phyloP scores from a whole-genome alignment of 2,113 vertebrate species.

The Sturnus vulgaris region DNA sequence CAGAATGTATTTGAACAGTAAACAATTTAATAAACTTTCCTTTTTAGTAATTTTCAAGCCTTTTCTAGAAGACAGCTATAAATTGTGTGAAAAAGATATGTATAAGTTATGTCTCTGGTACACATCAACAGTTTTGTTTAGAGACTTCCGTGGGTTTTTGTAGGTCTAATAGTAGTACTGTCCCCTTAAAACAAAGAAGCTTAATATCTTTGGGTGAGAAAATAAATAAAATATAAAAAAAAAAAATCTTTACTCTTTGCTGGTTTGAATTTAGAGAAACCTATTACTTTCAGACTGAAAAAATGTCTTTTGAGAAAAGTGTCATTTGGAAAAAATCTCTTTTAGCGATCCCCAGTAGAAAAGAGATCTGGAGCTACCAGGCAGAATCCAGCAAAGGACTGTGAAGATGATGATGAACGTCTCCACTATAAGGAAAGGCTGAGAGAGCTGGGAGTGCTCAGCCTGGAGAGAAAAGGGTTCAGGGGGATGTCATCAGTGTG shows the following conservation, averaged over 20 bases:
- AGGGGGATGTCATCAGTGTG: not conserved
- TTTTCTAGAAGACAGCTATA: conserved; percentile 40
- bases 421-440: not conserved
- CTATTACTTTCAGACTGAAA: not conserved
- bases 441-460: not conserved
- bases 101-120: not conserved
- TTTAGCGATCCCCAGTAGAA: not conserved
- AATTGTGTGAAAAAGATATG: conserved; percentile 6
- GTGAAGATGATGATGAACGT: not conserved
- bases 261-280: not conserved
- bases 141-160: not conserved
- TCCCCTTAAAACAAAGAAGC: not conserved
- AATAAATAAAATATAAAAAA: no score
- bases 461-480: not conserved
- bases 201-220: not conserved
- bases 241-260: not conserved
- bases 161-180: not conserved
- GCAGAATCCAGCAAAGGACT: not conserved
- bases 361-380: not conserved
- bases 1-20: conserved; percentile 59
- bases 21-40: conserved; percentile 65
- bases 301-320: not conserved
- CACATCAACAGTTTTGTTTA: not conserved
- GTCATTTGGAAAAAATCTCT: not conserved
- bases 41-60: conserved; percentile 32